These are phyloP conservation scores for Epinotia ramella DNA, from an alignment of 2,888 invertebrate genomes.

Conservation along the genomic window DNA sequence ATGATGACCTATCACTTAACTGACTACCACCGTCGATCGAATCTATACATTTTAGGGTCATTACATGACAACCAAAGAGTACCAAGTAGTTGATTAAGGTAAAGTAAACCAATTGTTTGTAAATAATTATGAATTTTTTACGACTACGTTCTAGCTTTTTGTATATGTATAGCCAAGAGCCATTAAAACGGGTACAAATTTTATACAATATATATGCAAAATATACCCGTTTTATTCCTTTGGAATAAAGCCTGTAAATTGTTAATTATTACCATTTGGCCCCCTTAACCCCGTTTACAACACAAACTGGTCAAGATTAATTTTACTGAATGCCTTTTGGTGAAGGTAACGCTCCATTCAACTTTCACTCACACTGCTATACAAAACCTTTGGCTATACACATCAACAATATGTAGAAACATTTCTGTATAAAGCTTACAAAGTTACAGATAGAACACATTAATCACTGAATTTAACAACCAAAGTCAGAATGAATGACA, in stretches of 20 bases:
- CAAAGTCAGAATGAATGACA: not conserved
- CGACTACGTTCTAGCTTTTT: too few species aligned
- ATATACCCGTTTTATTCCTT: not conserved
- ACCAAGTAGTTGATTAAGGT: not conserved
- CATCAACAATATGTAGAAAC: slow-evolving; percentile 4
- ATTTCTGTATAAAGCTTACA: slow-evolving; percentile 7
- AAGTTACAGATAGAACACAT: slow-evolving; percentile 8
- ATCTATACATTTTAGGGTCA: too few species aligned
- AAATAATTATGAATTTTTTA: not conserved
- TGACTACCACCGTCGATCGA: too few species aligned
- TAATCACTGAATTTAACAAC: not conserved
- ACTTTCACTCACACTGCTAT: slow-evolving; percentile 4
- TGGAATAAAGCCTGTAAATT: not conserved
- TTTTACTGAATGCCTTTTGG: slow-evolving; percentile 22
- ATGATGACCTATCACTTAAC: not conserved
- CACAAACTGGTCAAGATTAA: not conserved
- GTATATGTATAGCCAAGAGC: too few species aligned
- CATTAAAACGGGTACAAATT: not conserved
- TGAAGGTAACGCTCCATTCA: not conserved
- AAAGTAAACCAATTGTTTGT: not conserved
- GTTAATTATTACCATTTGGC: not conserved
- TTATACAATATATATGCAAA: not conserved
- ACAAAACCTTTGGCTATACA: slow-evolving; percentile 27
- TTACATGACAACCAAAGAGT: slow-evolving; percentile 8
- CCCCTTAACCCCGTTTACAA: not conserved